These are phyloP conservation scores for Melanotaenia maccullochi DNA, from an alignment of 2,797 vertebrate species.

Conservation along the genomic window DNA sequence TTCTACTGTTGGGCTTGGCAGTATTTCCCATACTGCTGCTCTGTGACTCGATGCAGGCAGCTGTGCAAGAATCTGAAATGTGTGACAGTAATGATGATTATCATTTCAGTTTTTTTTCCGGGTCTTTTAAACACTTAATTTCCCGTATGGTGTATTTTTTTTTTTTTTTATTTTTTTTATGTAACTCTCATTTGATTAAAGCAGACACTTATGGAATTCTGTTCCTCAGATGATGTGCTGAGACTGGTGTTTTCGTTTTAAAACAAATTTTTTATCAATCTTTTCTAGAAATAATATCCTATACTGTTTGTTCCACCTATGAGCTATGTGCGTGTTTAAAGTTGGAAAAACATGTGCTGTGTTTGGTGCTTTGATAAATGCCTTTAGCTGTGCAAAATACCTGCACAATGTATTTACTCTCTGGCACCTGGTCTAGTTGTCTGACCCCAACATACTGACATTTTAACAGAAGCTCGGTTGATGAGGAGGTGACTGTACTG, in stretches of 20 bases:
- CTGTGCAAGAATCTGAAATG: neutral
- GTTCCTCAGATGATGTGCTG: slow-evolving; percentile 19
- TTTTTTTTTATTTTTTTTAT: slow-evolving; percentile 75
- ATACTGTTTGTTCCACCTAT: neutral
- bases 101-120: slow-evolving; percentile 40
- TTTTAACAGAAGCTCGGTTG: slow-evolving; percentile 68
- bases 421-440: neutral
- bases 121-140: slow-evolving; percentile 17
- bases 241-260: slow-evolving; percentile 13
- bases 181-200: slow-evolving; percentile 39
- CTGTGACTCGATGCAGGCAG: slow-evolving; percentile 14
- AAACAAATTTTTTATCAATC: neutral
- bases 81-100: slow-evolving; percentile 50
- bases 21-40: slow-evolving; percentile 3
- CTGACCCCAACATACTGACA: slow-evolving; percentile 33
- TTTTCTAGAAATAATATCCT: slow-evolving; percentile 5
- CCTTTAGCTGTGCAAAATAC: slow-evolving; percentile 1
- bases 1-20: slow-evolving; percentile 4
- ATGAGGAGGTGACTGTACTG: slow-evolving; percentile 57
- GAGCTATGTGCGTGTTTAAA: neutral
- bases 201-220: slow-evolving; percentile 34
- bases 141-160: slow-evolving; percentile 69
- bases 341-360: neutral
- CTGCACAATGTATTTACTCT: neutral
- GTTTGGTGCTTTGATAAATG: slow-evolving; percentile 3